Base-by-base conservation (phyloP, 2,888 invertebrate species). In the Chouioia cunea region DNA sequence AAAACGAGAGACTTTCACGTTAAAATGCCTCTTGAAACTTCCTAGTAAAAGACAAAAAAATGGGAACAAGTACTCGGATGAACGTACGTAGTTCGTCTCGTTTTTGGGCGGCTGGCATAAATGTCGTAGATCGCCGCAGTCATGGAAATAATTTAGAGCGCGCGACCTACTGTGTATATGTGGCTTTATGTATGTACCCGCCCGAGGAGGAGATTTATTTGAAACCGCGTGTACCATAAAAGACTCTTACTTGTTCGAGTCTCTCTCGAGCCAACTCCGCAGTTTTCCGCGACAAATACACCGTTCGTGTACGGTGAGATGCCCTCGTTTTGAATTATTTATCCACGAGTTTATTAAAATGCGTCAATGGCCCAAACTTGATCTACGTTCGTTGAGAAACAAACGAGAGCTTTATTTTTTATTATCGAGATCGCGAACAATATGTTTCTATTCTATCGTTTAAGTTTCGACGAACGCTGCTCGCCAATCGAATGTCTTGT, bases 81-180 rank as follows among this genome's bases (percentile, higher is more conserved):
- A 6, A 27, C 27, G 27, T 6, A n/a, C 27, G 27, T 22, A 43
- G 8, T 18, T 52, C 14, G n/a, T n/a, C 57, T 57, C 48, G 50
- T 65, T 65, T 27, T 27, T 65, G 16, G 36, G 43, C 6, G 22
- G 27, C 27, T 27, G 27, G 47, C 15, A 22, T 23, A 47, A 50
- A 23, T 15, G 23, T 52, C 52, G 48, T 48, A 44, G 56, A 46
- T 36, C 36, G 47, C 15, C 20, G 20, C 59, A n/a, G 66, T n/a
- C 52, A 59, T 23, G 59, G 46, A 59, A 67, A 67, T 62, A 62
- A 62, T 67, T 67, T 60, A 67, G 43, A 15, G 14, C 43, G 14
- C 43, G 53, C 2, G 43, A 23, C 14, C 44, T 4, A 14, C n/a
- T 8, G 58, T 22, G n/a, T n/a, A n/a, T n/a, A n/a, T n/a, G n/a